phyloP scores from a whole-genome alignment of 1,140 invertebrate genomes.

The Dreissena rostriformis region DNA sequence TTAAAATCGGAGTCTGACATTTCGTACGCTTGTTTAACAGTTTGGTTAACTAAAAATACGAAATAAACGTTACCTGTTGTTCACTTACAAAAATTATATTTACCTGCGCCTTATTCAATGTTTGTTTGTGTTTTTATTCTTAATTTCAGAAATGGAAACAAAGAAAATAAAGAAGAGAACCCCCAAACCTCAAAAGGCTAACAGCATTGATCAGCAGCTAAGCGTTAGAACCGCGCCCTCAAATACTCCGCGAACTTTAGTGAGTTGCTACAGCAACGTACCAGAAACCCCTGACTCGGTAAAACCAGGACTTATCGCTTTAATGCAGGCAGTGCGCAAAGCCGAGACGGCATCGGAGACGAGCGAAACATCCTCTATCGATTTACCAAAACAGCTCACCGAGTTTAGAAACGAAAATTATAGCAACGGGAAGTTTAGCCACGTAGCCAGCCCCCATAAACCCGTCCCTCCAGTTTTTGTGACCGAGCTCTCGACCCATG shows the following conservation, averaged over 20 bases:
- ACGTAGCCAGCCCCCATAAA: no score
- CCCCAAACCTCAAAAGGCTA: neutral
- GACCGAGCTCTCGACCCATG: conserved; percentile 55
- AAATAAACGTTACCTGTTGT: no score
- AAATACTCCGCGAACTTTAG: no score
- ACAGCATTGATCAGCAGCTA: no score
- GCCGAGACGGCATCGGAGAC: neutral
- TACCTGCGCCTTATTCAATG: neutral
- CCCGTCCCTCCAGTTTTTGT: conserved; percentile 56
- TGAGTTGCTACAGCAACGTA: no score
- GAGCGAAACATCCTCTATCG: neutral
- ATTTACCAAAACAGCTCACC: neutral
- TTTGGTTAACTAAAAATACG: no score
- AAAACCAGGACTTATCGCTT: conserved; percentile 10
- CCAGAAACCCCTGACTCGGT: neutral
- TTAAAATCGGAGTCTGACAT: no score
- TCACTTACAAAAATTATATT: no score
- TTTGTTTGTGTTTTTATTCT: neutral
- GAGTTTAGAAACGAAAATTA: conserved; percentile 4
- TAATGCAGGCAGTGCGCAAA: conserved; percentile 6
- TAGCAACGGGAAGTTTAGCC: no score
- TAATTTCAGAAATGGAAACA: conserved; percentile 32
- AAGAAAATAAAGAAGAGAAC: conserved; percentile 46
- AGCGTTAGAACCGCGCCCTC: no score
- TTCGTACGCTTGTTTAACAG: no score